These are phyloP conservation scores for Ictalurus punctatus DNA, from an alignment of 2,113 vertebrate species.

Conservation along the genomic window DNA sequence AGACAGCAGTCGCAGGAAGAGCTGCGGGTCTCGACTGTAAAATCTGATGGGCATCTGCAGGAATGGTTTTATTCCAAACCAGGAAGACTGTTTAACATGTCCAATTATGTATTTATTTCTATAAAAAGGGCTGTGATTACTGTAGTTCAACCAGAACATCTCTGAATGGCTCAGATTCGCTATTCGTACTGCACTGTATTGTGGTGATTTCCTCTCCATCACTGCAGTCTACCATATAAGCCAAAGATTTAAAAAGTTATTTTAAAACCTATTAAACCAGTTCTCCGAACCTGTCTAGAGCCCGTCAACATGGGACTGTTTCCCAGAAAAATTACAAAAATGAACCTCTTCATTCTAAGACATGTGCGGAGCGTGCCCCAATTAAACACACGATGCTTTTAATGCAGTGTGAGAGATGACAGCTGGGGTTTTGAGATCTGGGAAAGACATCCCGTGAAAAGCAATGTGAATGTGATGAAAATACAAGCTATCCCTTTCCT, in stretches of 20 bases:
- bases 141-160: not conserved
- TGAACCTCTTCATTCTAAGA: not conserved
- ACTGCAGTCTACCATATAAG: not conserved
- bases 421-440: constrained; percentile 13
- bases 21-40: not conserved
- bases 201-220: not conserved
- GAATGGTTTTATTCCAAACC: not conserved
- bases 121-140: constrained; percentile 16
- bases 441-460: not conserved
- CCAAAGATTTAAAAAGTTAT: not conserved
- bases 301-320: not conserved
- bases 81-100: not conserved
- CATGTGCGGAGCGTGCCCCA: not conserved
- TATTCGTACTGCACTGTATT: not conserved
- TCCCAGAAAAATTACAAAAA: not conserved
- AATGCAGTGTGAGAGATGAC: not conserved
- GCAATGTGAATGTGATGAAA: not conserved
- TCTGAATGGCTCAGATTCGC: not conserved
- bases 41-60: not conserved
- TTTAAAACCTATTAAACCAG: not conserved
- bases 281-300: not conserved
- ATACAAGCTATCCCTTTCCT: not conserved
- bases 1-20: not conserved
- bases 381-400: not conserved
- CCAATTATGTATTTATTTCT: not conserved